Evolutionary conservation across 2,888 invertebrate genomes (phyloP), one percentile per base, ranked within the genome.

Genomic region (Heliconius charithonia): DNA sequence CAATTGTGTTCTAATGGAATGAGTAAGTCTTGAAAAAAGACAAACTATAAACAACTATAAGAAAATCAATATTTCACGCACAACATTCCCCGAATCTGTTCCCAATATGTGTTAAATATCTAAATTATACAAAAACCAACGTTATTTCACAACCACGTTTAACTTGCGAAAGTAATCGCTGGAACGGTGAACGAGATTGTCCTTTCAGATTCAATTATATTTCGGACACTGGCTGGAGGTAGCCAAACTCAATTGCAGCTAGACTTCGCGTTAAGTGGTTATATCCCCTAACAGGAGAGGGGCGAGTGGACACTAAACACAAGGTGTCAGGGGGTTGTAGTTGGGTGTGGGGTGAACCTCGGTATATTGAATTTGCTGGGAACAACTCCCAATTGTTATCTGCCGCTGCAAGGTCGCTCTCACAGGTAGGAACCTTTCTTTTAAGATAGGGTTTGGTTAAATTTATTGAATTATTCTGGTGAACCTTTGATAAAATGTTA

Each of bases 261-360:
- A 91, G 93, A 92, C 91, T 93, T 92, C 89, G 89, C 92, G 94
- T 92, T 94, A 93, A 94, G 94, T 94, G 94, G 93, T 93, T 92
- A 93, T 92, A 93, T 91, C 91, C 92, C 90, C 90, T 89, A 88
- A 88, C 88, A 87, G 88, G 88, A 87, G 89, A 86, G 88, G 86
- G 92, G 88, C 85, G 87, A 89, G 88, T 89, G 91, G 91, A 90
- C 93, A 90, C 90, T 91, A 90, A 91, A 91, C 90, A 89, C 90
- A 88, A 90, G 91, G 90, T 88, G 89, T 85, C 82, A 83, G 82
- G 81, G 82, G 81, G 74, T 56, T 10, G 32, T 65, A 81, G 76
- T 81, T 79, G 81, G 77, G 62, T 83, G 79, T 82, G 86, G 86
- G 87, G 86, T 88, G 91, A 91, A 93, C 93, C 93, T 93, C 92